Conservation (phyloP, 2,113 vertebrate genomes). For the Mellivora capensis region DNA sequence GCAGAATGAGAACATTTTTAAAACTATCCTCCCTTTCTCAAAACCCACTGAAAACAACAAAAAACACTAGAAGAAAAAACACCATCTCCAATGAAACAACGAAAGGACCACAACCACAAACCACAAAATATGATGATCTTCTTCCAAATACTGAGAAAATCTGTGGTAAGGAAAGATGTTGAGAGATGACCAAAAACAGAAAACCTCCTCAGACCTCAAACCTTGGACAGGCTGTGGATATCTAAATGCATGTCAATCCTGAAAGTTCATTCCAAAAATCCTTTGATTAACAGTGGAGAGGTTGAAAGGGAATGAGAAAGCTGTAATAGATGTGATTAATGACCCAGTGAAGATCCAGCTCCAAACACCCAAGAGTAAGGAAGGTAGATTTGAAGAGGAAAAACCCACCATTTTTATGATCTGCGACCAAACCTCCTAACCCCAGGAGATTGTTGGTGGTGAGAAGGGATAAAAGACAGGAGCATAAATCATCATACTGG, state of each 20-base stretch:
- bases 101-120: background rate
- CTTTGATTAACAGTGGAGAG: background rate
- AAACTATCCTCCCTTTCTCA: background rate
- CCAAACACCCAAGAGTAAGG: background rate
- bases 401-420: background rate
- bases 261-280: background rate
- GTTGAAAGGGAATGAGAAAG: background rate
- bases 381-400: background rate
- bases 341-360: background rate
- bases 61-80: slow-evolving; percentile 2
- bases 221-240: background rate
- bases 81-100: background rate
- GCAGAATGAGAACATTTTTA: slow-evolving; percentile 18
- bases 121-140: slow-evolving; percentile 13
- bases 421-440: background rate
- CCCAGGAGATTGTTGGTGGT: background rate
- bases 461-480: background rate
- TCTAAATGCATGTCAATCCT: background rate
- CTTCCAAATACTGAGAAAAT: background rate
- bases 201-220: background rate
- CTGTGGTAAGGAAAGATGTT: background rate
- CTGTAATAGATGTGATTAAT: background rate
- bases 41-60: slow-evolving; percentile 17
- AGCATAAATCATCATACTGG: background rate
- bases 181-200: background rate